phyloP scores from a whole-genome alignment of 2,797 vertebrate genomes.

The Chromis chromis region DNA sequence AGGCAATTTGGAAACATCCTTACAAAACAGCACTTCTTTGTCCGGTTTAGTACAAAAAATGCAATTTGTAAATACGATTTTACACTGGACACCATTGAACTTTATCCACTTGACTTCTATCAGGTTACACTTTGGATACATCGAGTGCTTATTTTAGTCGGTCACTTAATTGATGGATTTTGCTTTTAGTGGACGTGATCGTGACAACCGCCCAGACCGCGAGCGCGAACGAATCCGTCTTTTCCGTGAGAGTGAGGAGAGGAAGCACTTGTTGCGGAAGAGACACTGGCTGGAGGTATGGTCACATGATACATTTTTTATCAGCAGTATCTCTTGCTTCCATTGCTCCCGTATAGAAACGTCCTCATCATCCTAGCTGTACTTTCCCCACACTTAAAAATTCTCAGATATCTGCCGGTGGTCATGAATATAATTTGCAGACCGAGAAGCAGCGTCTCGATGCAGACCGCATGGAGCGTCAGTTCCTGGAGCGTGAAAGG shows the following conservation, averaged over 20 bases:
- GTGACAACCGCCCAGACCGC: constrained; percentile 86
- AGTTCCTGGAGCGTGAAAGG: constrained; percentile 93
- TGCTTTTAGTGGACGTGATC: constrained; percentile 76
- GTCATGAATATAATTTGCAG: constrained; percentile 43
- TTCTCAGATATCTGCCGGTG: too few species aligned
- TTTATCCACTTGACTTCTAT: too few species aligned
- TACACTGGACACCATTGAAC: too few species aligned
- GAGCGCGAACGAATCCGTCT: constrained; percentile 91
- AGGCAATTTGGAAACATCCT: too few species aligned
- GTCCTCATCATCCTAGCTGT: neutral
- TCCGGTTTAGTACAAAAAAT: too few species aligned
- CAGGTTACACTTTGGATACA: too few species aligned
- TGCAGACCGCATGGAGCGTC: constrained; percentile 91
- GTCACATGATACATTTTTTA: neutral
- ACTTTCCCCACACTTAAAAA: too few species aligned
- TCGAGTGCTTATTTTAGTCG: too few species aligned
- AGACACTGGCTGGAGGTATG: constrained; percentile 88
- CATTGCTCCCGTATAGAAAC: too few species aligned
- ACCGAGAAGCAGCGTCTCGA: constrained; percentile 92
- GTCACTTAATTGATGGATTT: too few species aligned
- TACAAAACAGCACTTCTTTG: neutral
- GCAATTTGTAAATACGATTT: too few species aligned
- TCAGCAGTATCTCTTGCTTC: neutral
- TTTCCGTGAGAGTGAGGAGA: constrained; percentile 91
- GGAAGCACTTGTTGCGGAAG: constrained; percentile 89